Conservation (phyloP, 2,113 vertebrate species). For the Nestor notabilis region DNA sequence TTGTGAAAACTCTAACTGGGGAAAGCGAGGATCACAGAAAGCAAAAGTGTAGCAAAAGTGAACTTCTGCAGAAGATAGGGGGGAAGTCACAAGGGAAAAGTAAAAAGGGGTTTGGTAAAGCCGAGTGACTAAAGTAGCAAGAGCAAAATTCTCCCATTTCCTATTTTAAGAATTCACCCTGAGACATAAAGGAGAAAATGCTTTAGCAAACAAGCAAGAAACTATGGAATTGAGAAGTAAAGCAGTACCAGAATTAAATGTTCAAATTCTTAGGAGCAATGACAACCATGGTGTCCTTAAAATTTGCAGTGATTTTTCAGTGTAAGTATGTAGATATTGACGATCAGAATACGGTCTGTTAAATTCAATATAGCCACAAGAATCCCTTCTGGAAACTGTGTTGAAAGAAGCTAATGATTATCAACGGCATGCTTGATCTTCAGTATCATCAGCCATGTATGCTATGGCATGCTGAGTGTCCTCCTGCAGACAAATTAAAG, state of each 20-base stretch:
- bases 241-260: neutral
- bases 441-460: neutral
- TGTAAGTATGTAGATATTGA: neutral
- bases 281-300: neutral
- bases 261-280: neutral
- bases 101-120: neutral
- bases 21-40: neutral
- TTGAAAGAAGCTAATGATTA: neutral
- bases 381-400: neutral
- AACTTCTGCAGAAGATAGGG: neutral
- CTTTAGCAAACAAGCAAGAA: neutral
- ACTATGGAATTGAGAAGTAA: neutral
- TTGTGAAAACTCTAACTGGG: neutral
- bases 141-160: neutral
- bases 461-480: rapidly evolving
- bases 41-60: neutral
- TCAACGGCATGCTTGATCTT: neutral
- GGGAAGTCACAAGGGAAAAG: neutral
- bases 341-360: neutral
- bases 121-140: neutral
- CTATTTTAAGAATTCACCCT: neutral
- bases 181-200: neutral
- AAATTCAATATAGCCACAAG: neutral
- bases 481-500: neutral
- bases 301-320: neutral